Evolutionary conservation across 2,888 invertebrate species (phyloP).

Genomic region (Icerya purchasi): DNA sequence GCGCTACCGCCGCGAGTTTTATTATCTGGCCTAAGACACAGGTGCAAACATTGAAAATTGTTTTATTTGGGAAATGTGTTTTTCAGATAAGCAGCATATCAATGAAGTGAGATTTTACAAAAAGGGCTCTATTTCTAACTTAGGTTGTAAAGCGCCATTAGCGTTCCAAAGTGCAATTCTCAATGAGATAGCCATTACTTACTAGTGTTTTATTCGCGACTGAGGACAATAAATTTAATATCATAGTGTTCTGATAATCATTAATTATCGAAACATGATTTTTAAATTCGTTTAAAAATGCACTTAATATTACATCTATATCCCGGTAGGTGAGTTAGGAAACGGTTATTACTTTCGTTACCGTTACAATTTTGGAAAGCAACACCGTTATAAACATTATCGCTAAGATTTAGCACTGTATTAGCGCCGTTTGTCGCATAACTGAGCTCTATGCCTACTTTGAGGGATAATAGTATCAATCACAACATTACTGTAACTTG

Average conservation of each 20-base stretch:
- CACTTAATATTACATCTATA: neutral
- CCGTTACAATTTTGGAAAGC: neutral
- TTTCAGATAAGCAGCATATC: neutral
- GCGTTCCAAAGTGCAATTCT: neutral
- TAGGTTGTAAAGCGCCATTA: neutral
- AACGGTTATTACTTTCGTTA: neutral
- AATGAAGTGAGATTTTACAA: neutral
- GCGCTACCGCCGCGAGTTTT: neutral
- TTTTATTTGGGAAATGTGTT: neutral
- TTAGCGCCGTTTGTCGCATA: neutral
- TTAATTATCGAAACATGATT: neutral
- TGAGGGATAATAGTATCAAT: neutral
- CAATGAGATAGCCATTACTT: neutral
- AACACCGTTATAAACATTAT: neutral
- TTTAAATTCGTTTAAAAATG: neutral
- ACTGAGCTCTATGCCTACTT: neutral
- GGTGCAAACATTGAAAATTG: neutral
- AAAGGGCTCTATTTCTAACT: neutral
- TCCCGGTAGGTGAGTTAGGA: neutral
- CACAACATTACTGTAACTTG: neutral
- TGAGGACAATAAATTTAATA: neutral
- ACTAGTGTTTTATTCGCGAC: neutral
- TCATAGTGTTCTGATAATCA: neutral
- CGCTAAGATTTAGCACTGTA: neutral
- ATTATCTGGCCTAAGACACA: neutral